Conservation (phyloP, 2,113 vertebrate genomes). For the Stercorarius parasiticus region DNA sequence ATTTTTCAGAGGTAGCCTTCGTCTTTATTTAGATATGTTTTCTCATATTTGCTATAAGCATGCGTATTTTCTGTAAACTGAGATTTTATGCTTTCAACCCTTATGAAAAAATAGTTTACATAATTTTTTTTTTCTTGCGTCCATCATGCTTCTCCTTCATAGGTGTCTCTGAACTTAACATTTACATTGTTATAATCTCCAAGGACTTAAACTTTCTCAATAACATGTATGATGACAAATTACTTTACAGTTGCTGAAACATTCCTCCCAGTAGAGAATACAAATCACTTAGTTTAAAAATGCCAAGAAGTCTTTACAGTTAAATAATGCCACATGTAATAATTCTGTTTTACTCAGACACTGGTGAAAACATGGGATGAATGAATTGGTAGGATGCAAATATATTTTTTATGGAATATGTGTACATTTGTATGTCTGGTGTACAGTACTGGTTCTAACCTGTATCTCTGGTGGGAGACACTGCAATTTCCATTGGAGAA, state of each 20-base stretch:
- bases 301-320: neutral
- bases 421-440: neutral
- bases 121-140: neutral
- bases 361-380: neutral
- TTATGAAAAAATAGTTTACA: neutral
- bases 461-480: neutral
- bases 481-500: neutral
- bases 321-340: neutral
- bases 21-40: neutral
- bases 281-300: neutral
- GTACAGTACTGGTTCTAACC: neutral
- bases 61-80: neutral
- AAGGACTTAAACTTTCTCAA: neutral
- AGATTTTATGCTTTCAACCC: neutral
- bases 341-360: neutral
- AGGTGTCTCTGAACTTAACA: neutral
- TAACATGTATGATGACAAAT: neutral
- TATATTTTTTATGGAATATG: neutral
- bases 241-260: neutral
- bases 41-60: neutral
- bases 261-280: neutral
- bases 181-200: neutral
- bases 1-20: neutral
- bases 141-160: neutral
- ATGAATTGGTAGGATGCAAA: neutral